Percentiles rank a stretch among this genome's conserved stretches.
Evolutionary conservation across 2,888 invertebrate genomes (phyloP).

Genomic region (Unio delphinus): DNA sequence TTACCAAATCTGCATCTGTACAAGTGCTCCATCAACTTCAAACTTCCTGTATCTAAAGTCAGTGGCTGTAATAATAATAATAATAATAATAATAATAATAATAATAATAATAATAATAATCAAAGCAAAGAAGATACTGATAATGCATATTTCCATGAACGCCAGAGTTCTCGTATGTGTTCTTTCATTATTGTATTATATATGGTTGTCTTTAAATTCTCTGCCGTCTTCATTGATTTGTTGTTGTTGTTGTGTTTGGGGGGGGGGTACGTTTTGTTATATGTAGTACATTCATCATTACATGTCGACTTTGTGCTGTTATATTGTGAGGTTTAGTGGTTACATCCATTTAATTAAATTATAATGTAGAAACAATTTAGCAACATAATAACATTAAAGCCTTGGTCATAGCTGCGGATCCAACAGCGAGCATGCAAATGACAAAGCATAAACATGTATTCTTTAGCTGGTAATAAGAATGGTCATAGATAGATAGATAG

Average conservation of each 20-base stretch:
- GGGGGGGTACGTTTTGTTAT: no score
- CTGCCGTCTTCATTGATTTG: not conserved
- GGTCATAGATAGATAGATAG: no score
- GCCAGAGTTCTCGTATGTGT: not conserved
- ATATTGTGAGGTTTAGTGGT: no score
- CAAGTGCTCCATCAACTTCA: conserved; percentile 62
- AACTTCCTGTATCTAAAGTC: conserved; percentile 62
- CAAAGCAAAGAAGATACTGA: not conserved
- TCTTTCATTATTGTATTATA: not conserved
- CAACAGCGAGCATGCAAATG: no score
- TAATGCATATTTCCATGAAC: not conserved
- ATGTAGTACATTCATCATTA: no score
- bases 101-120: not conserved
- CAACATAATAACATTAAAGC: no score
- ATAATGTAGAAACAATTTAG: no score
- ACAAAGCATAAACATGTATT: no score
- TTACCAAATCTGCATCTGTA: conserved; percentile 63
- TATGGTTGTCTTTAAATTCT: not conserved
- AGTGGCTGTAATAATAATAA: conserved; percentile 44
- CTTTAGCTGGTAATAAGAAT: no score
- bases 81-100: not conserved
- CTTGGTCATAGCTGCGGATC: no score
- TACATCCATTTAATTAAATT: no score
- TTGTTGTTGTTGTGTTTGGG: not conserved
- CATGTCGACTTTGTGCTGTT: no score